Percentiles rank a stretch among this genome's conserved stretches.
These are phyloP conservation scores for Ethmia dodecea DNA, from an alignment of 2,888 invertebrate species.

Conservation along the genomic window DNA sequence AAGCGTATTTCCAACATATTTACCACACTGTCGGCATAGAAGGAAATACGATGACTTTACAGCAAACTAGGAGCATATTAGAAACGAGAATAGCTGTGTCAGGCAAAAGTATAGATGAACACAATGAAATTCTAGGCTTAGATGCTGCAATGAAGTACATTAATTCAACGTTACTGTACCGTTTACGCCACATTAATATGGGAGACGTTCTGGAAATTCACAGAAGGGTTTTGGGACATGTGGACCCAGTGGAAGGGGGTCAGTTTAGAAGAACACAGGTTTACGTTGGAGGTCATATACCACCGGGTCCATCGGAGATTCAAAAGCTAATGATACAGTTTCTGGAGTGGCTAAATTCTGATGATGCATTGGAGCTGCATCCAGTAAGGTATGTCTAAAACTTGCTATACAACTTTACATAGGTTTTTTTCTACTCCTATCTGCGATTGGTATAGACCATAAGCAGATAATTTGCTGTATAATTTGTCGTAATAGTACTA, in stretches of 20 bases:
- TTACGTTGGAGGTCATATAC: conserved; percentile 96
- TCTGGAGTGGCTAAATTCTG: conserved; percentile 95
- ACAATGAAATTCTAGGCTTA: conserved; percentile 96
- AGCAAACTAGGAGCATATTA: conserved; percentile 93
- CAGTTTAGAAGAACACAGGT: conserved; percentile 92
- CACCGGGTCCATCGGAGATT: conserved; percentile 91
- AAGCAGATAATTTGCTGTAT: too few relatives aligned
- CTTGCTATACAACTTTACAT: too few relatives aligned
- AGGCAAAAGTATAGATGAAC: conserved; percentile 96
- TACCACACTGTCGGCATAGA: conserved; percentile 98
- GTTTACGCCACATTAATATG: conserved; percentile 86
- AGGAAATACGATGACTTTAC: conserved; percentile 96
- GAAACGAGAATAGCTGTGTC: conserved; percentile 88
- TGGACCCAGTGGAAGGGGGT: conserved; percentile 95
- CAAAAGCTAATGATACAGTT: conserved; percentile 90
- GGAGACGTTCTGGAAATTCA: conserved; percentile 96
- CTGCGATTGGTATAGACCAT: too few relatives aligned
- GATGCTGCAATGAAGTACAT: conserved; percentile 97
- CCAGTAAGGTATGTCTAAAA: conserved; percentile 87
- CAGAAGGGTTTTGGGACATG: conserved; percentile 93
- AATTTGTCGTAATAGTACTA: too few relatives aligned
- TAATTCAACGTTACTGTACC: conserved; percentile 86
- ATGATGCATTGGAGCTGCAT: conserved; percentile 90
- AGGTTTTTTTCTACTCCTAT: too few relatives aligned
- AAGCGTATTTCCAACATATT: conserved; percentile 96